Evolutionary conservation across 2,888 invertebrate genomes (phyloP), one percentile per base, ranked within the genome.

Genomic region (Aleiodes alternator): DNA sequence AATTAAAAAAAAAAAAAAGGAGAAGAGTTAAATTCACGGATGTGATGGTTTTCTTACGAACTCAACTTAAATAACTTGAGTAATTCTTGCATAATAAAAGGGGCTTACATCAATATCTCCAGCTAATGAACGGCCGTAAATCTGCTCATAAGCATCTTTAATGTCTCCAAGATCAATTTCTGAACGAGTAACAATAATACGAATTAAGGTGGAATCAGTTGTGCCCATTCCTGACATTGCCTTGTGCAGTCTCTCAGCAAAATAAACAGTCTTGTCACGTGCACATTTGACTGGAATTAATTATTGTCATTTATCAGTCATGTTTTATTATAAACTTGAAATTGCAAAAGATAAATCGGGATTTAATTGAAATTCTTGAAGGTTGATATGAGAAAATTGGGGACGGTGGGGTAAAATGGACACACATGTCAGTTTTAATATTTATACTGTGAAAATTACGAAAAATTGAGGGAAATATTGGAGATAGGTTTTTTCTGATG

Each of bases 171-270:
- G 92, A 90, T 97, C 97, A 78, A 96, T 92, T 92, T 97, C 96
- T 84, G 94, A 93, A 84, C 97, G 93, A 0, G 96, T 95, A 68
- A 96, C 94, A 84, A 97, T 92, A 76, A 97, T 91, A 84, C 97
- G 94, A 84, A 97, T 97, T 81, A 98, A 91, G 82, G 96, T 95
- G 59, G 94, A 92, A 88, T 98, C 97, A 86, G 95, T 95, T 9
- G 97, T 98, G 77, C 98, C 98, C 83, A 96, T 90, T 7, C 98
- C 97, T 85, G 94, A 94, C 96, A 98, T 96, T 34, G 96, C 94
- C 87, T 95, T 94, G 90, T 97, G 94, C 69, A 98, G 91, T 59
- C 95, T 93, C 85, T 96, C 94, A 0, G 97, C 97, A 90, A 97
- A 97, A 91, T 95, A 98, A 23, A 93, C 92, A 0, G 95, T 93